These are phyloP conservation scores for Mus minutoides DNA, from an alignment of 2,797 vertebrate species.

Conservation along the genomic window DNA sequence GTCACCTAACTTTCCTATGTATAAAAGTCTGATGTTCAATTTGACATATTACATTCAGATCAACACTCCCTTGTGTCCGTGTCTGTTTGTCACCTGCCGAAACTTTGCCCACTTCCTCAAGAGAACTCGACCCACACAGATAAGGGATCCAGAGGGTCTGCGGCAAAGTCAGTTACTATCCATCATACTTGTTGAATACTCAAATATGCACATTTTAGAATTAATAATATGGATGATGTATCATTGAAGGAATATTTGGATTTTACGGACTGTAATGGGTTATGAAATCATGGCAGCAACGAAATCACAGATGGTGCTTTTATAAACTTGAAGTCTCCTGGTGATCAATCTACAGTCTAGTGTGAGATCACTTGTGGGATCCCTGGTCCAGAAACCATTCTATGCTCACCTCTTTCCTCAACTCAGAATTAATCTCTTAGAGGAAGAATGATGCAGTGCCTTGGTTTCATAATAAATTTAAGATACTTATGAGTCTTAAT, in stretches of 20 bases:
- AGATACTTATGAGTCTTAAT: constrained; percentile 42
- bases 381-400: constrained; percentile 8
- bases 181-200: not conserved
- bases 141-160: too few species aligned
- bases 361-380: not conserved
- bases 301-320: constrained; percentile 67
- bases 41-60: too few species aligned
- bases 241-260: constrained; percentile 61
- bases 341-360: not conserved
- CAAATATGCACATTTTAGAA: constrained; percentile 1
- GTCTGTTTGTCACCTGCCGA: too few species aligned
- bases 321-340: constrained; percentile 6
- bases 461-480: constrained; percentile 56
- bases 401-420: not conserved
- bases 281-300: constrained; percentile 56
- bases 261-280: constrained; percentile 68
- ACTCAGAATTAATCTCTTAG: constrained; percentile 55
- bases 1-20: too few species aligned
- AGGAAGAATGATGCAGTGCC: not conserved
- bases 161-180: not conserved
- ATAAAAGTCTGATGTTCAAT: too few species aligned
- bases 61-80: too few species aligned
- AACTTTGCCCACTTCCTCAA: too few species aligned
- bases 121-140: too few species aligned
- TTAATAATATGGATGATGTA: not conserved